These are phyloP conservation scores for Rhinichthys osculus DNA, from an alignment of 2,797 vertebrate species.

Conservation along the genomic window DNA sequence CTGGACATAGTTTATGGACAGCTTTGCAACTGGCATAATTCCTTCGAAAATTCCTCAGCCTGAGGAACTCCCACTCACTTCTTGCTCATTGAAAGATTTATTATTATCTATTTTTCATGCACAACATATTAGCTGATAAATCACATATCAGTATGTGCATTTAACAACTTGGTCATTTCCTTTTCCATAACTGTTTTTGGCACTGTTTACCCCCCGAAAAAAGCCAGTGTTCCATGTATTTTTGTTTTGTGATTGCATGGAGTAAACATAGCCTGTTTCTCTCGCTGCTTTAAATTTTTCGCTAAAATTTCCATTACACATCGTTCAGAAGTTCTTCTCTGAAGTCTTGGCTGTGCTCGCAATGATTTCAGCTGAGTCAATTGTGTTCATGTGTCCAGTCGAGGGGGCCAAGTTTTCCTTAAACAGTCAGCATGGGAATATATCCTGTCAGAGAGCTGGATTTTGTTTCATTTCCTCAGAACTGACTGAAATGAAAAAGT, in stretches of 20 bases:
- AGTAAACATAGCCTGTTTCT: slow-evolving; percentile 15
- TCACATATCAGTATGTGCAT: neutral
- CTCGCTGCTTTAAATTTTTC: neutral
- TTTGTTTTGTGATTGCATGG: slow-evolving; percentile 22
- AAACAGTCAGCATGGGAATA: slow-evolving; percentile 48
- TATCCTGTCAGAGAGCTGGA: slow-evolving; percentile 41
- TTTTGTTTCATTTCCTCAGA: slow-evolving; percentile 41
- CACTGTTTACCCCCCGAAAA: neutral
- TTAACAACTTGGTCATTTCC: neutral
- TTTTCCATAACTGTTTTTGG: neutral
- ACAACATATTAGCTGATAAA: neutral
- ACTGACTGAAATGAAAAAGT: slow-evolving; percentile 41
- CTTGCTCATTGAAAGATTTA: neutral
- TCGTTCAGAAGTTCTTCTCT: neutral
- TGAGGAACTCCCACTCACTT: neutral
- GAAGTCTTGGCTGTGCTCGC: slow-evolving; percentile 13
- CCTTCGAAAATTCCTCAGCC: slow-evolving; percentile 11
- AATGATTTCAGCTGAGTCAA: slow-evolving; percentile 50
- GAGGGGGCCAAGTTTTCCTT: slow-evolving; percentile 31
- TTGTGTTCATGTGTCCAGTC: slow-evolving; percentile 36
- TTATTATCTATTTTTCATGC: neutral
- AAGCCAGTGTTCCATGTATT: slow-evolving; percentile 5
- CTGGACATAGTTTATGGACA: slow-evolving; percentile 11
- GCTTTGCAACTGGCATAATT: neutral
- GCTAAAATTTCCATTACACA: slow-evolving; percentile 32